A percentile compares a stretch with the other conserved stretches of the same genome.
Conservation (phyloP, 2,888 invertebrate species). For the Spodoptera picta region DNA sequence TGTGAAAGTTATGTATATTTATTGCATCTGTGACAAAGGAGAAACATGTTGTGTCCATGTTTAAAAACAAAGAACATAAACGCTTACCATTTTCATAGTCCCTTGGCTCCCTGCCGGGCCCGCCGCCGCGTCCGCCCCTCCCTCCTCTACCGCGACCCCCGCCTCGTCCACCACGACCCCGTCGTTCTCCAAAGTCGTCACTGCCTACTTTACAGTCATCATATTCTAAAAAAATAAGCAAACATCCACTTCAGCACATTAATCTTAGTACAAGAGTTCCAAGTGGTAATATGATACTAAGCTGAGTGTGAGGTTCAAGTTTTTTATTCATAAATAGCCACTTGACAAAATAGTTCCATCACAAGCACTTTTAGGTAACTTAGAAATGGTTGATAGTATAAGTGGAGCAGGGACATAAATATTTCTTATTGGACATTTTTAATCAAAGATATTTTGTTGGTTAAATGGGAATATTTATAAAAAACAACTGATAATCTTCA, state of each 20-base stretch:
- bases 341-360: no score
- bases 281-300: constrained; percentile 28
- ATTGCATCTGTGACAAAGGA: no score
- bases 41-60: no score
- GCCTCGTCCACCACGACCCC: constrained; percentile 76
- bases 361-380: neutral
- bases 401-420: neutral
- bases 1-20: no score
- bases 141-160: constrained; percentile 74
- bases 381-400: neutral
- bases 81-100: constrained; percentile 66
- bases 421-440: no score
- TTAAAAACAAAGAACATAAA: neutral
- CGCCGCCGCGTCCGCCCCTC: constrained; percentile 74
- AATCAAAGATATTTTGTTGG: no score
- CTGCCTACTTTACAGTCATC: constrained; percentile 65
- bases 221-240: constrained; percentile 27
- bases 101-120: constrained; percentile 68
- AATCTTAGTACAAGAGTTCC: neutral
- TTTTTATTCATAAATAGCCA: neutral
- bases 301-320: constrained; percentile 10
- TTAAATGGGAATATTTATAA: no score
- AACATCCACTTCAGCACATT: neutral
- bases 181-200: constrained; percentile 75
- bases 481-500: no score